Conservation (phyloP, 1,140 invertebrate genomes). For the Muscidifurax raptorellus region DNA sequence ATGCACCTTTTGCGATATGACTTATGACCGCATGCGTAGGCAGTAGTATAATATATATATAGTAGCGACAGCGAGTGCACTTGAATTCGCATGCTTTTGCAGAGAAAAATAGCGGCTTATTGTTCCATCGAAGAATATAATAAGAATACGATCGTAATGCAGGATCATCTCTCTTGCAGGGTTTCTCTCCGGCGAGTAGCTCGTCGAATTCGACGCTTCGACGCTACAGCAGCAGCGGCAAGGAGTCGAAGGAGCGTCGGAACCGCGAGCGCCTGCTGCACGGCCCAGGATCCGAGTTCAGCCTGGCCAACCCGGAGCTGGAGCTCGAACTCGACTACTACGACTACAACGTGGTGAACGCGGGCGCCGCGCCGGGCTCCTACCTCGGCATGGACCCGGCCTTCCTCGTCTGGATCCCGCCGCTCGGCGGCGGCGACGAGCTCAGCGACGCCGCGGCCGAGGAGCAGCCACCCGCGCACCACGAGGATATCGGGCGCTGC, state of each 20-base stretch:
- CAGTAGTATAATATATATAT: too few relatives aligned
- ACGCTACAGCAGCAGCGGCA: conserved; percentile 69
- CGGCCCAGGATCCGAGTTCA: conserved; percentile 85
- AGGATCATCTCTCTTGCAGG: too few relatives aligned
- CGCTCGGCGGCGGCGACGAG: conserved; percentile 75
- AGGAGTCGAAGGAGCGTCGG: conserved; percentile 86
- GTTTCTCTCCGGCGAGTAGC: conserved; percentile 81
- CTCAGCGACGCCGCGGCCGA: conserved; percentile 56
- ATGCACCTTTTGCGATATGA: too few relatives aligned
- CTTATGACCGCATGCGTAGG: too few relatives aligned
- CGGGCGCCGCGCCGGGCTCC: conserved; percentile 87
- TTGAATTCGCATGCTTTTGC: too few relatives aligned
- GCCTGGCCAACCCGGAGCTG: conserved; percentile 81
- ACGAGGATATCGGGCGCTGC: background rate
- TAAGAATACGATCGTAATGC: too few relatives aligned
- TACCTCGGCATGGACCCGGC: conserved; percentile 91
- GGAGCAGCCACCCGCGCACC: conserved; percentile 41
- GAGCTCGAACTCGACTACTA: conserved; percentile 92
- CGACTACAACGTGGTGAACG: conserved; percentile 89
- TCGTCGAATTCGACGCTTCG: conserved; percentile 73
- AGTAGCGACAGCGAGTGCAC: too few relatives aligned
- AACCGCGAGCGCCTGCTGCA: conserved; percentile 83
- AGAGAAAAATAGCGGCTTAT: too few relatives aligned
- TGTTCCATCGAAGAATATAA: too few relatives aligned
- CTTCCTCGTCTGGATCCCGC: conserved; percentile 90